Base-by-base conservation (phyloP, 2,888 invertebrate species). In the Pherbina coryleti region DNA sequence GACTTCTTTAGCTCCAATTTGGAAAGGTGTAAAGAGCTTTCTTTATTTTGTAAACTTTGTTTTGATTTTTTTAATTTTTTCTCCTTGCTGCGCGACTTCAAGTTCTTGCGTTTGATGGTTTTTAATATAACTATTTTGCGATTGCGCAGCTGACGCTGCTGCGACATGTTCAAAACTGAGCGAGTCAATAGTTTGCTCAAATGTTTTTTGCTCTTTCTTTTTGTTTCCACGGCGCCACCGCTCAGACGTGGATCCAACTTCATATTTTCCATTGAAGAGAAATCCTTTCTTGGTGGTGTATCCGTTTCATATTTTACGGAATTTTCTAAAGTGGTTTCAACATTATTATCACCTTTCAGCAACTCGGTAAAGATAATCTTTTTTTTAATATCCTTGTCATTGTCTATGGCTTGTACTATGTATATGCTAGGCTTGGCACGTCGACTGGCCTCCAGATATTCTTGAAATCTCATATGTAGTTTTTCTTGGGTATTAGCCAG, bases 351-450 rank as follows among this genome's bases (percentile, higher is more conserved):
- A 44, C 44, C 44, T 44, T 44, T 44, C 14, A 44, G 44, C 44
- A 44, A 44, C 44, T 44, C 44, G 44, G 44, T 44, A 7, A 44
- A 44, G 3, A 44, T 44, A 44, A 44, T 44, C 17, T 69, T 49
- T 25, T 53, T 69, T n/a, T 44, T 62, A 5, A 55, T 53, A 11
- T 70, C n/a, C 62, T 62, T 70, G n/a, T 60, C 51, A 70, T 82
- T 85, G 25, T 80, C 80, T 64, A 84, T 78, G 1, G 87, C 81
- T 76, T 89, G 82, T 7, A 88, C 85, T 77, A 88, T 89, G 76
- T 84, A 89, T 57, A 88, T 88, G 53, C 85, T 84, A 0, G 88
- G 88, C 73, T 88, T 86, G 3, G 84, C 78, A 79, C 87, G 84
- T 11, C 88, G 88, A 22, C 87, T 84, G 67, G 84, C 83, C 3